These are phyloP conservation scores for Scaptomyza cyrtandrae DNA, from an alignment of 2,888 invertebrate genomes.

Conservation along the genomic window DNA sequence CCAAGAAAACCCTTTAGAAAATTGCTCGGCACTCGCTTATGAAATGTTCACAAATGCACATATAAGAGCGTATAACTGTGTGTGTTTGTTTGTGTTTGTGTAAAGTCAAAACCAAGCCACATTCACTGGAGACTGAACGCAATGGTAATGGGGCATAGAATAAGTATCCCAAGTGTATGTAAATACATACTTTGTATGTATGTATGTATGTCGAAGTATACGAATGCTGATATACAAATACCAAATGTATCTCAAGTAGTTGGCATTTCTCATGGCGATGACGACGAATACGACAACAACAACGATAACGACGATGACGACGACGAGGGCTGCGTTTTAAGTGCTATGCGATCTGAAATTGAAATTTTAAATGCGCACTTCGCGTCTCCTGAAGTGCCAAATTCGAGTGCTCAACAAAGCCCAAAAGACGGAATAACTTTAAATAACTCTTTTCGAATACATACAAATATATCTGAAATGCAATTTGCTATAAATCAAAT, in stretches of 20 bases:
- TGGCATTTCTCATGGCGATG: conserved; percentile 64
- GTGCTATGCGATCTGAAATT: conserved; percentile 52
- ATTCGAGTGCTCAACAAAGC: conserved; percentile 61
- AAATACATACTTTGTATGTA: not conserved
- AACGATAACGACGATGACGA: conserved; percentile 44
- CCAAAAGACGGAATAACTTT: conserved; percentile 22
- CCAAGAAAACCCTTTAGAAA: conserved; percentile 65
- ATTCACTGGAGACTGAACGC: conserved; percentile 48
- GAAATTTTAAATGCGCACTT: conserved; percentile 72
- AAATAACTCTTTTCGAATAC: conserved; percentile 24
- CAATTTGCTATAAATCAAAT: conserved; percentile 70
- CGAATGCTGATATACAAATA: conserved; percentile 51
- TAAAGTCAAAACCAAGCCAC: conserved; percentile 57
- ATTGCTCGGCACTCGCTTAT: conserved; percentile 38
- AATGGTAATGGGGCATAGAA: conserved; percentile 37
- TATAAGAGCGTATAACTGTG: no score
- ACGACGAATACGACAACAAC: conserved; percentile 48
- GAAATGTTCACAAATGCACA: not conserved
- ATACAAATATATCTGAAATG: conserved; percentile 37
- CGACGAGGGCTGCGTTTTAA: conserved; percentile 63
- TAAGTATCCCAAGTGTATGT: conserved; percentile 44
- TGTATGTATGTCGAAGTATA: conserved; percentile 8
- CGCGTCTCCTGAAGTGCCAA: conserved; percentile 65
- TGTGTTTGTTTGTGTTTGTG: not conserved
- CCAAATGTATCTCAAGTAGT: conserved; percentile 72